A percentile compares a stretch with the other conserved stretches of the same genome.
These are phyloP conservation scores for Cirrhinus molitorella DNA, from an alignment of 2,797 vertebrate species.

Conservation along the genomic window DNA sequence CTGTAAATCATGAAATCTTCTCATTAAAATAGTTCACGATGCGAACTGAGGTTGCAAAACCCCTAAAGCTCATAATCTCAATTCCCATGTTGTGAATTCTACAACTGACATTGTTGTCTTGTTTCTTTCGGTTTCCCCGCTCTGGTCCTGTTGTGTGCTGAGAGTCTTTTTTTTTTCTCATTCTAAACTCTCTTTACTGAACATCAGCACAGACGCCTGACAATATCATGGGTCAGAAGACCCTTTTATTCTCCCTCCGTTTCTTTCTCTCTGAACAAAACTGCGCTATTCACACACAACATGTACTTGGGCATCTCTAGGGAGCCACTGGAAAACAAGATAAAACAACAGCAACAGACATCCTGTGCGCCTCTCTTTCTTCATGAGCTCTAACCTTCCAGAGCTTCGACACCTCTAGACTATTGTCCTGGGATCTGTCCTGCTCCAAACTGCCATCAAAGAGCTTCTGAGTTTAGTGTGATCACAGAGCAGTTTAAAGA, in stretches of 20 bases:
- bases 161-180: conserved; percentile 9
- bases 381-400: conserved; percentile 77
- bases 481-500: conserved; percentile 46
- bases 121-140: not conserved
- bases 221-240: conserved; percentile 33
- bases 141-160: not conserved
- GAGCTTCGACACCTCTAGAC: conserved; percentile 67
- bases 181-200: conserved; percentile 16
- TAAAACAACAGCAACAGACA: conserved; percentile 73
- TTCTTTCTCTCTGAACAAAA: conserved; percentile 11
- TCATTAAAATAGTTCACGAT: not conserved
- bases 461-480: conserved; percentile 67
- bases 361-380: conserved; percentile 67
- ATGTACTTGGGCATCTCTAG: conserved; percentile 63
- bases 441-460: conserved; percentile 59
- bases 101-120: not conserved
- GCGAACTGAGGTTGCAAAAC: not conserved
- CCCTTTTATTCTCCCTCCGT: conserved; percentile 20
- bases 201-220: conserved; percentile 17
- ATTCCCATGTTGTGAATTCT: not conserved
- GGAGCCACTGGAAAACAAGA: conserved; percentile 67
- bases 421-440: conserved; percentile 41
- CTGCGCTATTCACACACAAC: conserved; percentile 58
- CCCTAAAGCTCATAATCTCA: not conserved
- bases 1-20: not conserved